phyloP scores from a whole-genome alignment of 2,888 invertebrate genomes.

The Abrostola tripartita region DNA sequence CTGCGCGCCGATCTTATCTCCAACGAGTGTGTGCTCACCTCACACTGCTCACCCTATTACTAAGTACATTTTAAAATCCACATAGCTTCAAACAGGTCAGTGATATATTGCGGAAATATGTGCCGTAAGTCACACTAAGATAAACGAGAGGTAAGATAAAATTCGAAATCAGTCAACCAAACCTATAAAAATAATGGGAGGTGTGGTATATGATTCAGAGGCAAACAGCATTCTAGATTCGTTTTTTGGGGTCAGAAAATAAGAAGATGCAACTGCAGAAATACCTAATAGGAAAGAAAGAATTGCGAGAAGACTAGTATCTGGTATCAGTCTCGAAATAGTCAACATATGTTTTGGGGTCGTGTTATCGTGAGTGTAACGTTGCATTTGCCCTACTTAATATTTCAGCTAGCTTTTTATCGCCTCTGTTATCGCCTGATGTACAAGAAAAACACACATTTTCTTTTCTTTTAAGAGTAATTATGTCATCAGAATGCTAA shows the following conservation, averaged over 20 bases:
- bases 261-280: too few relatives aligned
- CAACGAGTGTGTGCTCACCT: conserved; percentile 1
- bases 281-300: too few relatives aligned
- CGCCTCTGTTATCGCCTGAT: conserved; percentile 41
- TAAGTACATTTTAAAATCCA: conserved; percentile 1
- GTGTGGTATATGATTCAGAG: too few relatives aligned
- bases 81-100: conserved; percentile 11
- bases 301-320: conserved; percentile 30
- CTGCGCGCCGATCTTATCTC: conserved; percentile 11
- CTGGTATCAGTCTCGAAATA: conserved; percentile 42
- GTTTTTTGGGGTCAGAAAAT: too few relatives aligned
- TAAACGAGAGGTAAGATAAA: conserved; percentile 6
- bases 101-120: not conserved
- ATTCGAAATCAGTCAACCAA: not conserved
- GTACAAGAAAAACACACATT: conserved; percentile 13
- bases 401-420: conserved; percentile 37
- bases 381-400: conserved; percentile 45
- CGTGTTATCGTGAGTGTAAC: conserved; percentile 32
- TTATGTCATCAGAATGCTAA: not conserved
- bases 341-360: conserved; percentile 50
- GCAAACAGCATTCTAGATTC: too few relatives aligned
- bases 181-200: too few relatives aligned
- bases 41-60: not conserved
- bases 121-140: not conserved
- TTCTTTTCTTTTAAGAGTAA: not conserved